A percentile compares a stretch with the other conserved stretches of the same genome.
phyloP scores from a whole-genome alignment of 2,797 vertebrate species.

The Acrocephalus scirpaceus region DNA sequence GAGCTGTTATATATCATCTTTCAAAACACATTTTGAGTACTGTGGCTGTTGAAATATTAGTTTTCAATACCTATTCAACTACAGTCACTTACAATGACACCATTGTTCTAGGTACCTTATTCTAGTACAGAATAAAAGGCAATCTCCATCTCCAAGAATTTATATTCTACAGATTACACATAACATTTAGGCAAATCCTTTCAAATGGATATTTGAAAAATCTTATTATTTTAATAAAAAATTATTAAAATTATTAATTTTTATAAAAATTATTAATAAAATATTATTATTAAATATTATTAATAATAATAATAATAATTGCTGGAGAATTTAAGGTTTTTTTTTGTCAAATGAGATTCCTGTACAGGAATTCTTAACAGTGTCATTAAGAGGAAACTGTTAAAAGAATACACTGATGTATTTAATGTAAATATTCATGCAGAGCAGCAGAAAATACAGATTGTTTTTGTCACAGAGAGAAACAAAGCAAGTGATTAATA shows the following conservation, averaged over 20 bases:
- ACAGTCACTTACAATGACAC: conserved; percentile 46
- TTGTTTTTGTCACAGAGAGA: conserved; percentile 23
- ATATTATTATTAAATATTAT: too few species aligned
- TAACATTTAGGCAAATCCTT: conserved; percentile 6
- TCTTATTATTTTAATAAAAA: too few species aligned
- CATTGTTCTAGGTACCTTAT: conserved; percentile 22
- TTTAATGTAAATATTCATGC: conserved; percentile 13
- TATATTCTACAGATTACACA: conserved; percentile 1
- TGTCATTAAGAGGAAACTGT: background rate
- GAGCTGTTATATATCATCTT: conserved; percentile 55
- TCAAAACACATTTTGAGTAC: conserved; percentile 53
- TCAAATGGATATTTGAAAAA: background rate
- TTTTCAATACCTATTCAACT: conserved; percentile 50
- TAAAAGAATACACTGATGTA: background rate
- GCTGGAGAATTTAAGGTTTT: background rate
- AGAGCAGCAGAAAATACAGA: background rate
- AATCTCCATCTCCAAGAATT: background rate
- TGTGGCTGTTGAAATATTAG: conserved; percentile 53
- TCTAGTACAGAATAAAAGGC: background rate
- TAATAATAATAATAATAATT: background rate
- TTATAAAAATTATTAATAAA: too few species aligned
- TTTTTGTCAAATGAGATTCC: background rate
- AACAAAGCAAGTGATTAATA: conserved; percentile 49
- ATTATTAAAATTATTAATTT: too few species aligned
- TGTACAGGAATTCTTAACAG: background rate